These are phyloP conservation scores for Mormyrus lacerda DNA, from an alignment of 2,113 vertebrate genomes.

Conservation along the genomic window DNA sequence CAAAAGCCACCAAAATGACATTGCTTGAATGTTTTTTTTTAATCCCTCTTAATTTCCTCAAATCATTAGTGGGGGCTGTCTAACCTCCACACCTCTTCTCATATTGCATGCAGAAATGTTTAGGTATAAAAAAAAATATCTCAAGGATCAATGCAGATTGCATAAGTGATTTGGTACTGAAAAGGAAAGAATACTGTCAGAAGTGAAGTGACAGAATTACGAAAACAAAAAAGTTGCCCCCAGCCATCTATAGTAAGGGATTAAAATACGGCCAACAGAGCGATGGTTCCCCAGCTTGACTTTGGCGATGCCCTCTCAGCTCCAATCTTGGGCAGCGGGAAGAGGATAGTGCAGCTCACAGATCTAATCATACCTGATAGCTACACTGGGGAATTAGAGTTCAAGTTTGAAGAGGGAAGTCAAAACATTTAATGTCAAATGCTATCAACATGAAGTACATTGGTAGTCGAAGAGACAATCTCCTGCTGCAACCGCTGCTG, in stretches of 20 bases:
- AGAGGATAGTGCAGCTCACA: neutral
- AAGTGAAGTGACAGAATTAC: neutral
- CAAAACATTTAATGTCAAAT: neutral
- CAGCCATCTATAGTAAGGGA: neutral
- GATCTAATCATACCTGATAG: neutral
- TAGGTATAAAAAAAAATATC: neutral
- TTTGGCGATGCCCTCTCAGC: neutral
- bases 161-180: neutral
- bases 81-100: neutral
- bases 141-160: slow-evolving; percentile 3
- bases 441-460: neutral
- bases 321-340: neutral
- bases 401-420: neutral
- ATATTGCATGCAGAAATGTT: neutral
- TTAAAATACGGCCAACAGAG: neutral
- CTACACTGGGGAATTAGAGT: neutral
- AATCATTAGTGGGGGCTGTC: neutral
- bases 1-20: slow-evolving; percentile 19
- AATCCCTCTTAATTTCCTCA: slow-evolving; percentile 7
- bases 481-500: neutral
- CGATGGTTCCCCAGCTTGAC: neutral
- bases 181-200: neutral
- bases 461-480: neutral
- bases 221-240: neutral
- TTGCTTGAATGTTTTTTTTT: slow-evolving; percentile 17